These are phyloP conservation scores for Ischnus inquisitorius DNA, from an alignment of 2,888 invertebrate species.

Conservation along the genomic window DNA sequence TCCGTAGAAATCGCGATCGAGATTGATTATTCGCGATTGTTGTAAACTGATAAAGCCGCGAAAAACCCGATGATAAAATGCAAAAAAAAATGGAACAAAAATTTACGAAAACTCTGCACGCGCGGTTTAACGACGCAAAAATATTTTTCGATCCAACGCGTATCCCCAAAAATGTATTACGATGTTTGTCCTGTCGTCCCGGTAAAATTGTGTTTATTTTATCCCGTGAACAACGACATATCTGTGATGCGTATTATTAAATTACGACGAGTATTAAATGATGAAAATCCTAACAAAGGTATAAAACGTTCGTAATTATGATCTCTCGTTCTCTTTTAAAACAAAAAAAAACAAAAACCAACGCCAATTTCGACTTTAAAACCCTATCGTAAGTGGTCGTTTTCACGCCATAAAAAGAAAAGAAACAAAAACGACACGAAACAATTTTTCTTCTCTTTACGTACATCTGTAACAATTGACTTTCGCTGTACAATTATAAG, in stretches of 20 bases:
- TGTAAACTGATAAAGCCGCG: slow-evolving; percentile 43
- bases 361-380: slow-evolving; percentile 31
- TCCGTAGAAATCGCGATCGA: slow-evolving; percentile 8
- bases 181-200: slow-evolving; percentile 13
- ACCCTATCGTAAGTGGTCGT: slow-evolving; percentile 36
- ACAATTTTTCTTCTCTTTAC: slow-evolving; percentile 37
- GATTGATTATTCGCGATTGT: slow-evolving; percentile 48
- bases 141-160: slow-evolving; percentile 48
- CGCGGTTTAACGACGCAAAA: slow-evolving; percentile 32
- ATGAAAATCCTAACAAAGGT: slow-evolving; percentile 60
- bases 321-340: not conserved
- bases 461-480: slow-evolving; percentile 28
- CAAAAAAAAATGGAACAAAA: not conserved
- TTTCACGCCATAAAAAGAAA: slow-evolving; percentile 24
- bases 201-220: slow-evolving; percentile 46
- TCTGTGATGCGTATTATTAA: slow-evolving; percentile 79
- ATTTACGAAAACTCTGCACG: not conserved
- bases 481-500: slow-evolving; percentile 37
- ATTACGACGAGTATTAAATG: slow-evolving; percentile 72
- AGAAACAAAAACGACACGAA: slow-evolving; percentile 1
- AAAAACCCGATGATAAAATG: slow-evolving; percentile 28
- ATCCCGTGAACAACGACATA: slow-evolving; percentile 79
- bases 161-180: slow-evolving; percentile 17
- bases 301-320: slow-evolving; percentile 33
- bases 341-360: slow-evolving; percentile 2